phyloP scores from a whole-genome alignment of 2,888 invertebrate genomes.

The Cryptus armator region DNA sequence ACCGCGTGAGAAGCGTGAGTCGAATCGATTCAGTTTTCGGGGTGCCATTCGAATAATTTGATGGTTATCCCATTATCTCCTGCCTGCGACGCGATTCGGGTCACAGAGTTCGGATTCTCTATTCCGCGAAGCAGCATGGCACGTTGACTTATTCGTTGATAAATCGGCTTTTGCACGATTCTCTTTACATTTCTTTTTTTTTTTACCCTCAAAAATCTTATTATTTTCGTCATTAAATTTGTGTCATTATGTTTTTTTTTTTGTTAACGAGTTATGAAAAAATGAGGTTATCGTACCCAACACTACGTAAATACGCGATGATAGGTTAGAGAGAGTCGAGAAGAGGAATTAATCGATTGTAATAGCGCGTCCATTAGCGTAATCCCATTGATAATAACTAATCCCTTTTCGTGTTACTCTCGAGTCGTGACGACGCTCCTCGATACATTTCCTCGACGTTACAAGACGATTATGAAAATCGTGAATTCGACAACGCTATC shows the following conservation, averaged over 20 bases:
- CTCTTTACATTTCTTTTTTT: background rate
- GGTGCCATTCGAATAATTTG: conserved; percentile 63
- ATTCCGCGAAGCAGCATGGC: conserved; percentile 3
- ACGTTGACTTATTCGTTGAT: conserved; percentile 37
- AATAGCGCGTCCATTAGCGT: too few relatives aligned
- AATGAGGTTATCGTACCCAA: too few relatives aligned
- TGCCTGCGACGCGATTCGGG: conserved; percentile 44
- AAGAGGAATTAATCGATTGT: too few relatives aligned
- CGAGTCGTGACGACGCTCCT: background rate
- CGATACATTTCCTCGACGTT: background rate
- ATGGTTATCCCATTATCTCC: conserved; percentile 59
- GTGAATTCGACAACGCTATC: background rate
- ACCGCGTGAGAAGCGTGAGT: conserved; percentile 52
- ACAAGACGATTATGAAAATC: background rate
- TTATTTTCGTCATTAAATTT: background rate
- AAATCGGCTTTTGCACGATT: conserved; percentile 31
- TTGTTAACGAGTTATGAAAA: too few relatives aligned
- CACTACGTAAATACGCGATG: too few relatives aligned
- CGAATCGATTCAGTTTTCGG: conserved; percentile 63
- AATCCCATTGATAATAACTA: background rate
- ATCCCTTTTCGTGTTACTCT: background rate
- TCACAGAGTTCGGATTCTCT: conserved; percentile 32
- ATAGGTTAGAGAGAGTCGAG: too few relatives aligned
- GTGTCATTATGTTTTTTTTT: too few relatives aligned
- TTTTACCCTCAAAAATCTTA: background rate